These are phyloP conservation scores for Scolanthus callimorphus DNA, from an alignment of 92 coral and sea anemone genomes.

Conservation along the genomic window DNA sequence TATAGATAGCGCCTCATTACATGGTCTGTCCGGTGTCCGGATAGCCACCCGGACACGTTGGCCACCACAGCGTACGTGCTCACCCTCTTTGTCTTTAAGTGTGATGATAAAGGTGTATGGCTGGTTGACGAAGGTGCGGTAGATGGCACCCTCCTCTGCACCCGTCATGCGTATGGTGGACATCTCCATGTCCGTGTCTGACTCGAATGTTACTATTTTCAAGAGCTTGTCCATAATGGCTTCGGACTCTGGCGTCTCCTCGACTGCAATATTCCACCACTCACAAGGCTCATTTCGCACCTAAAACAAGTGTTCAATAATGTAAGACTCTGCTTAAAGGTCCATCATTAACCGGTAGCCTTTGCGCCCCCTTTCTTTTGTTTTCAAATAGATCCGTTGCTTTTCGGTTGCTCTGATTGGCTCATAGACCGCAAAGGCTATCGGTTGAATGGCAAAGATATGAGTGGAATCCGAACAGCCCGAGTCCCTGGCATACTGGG, in stretches of 20 bases:
- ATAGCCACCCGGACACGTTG: conserved; percentile 17
- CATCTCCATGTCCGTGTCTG: conserved; percentile 6
- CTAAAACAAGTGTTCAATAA: too few relatives aligned
- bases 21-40: conserved; percentile 23
- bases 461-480: too few relatives aligned
- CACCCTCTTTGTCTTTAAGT: conserved; percentile 15
- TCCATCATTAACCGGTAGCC: too few relatives aligned
- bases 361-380: too few relatives aligned
- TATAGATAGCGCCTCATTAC: not conserved
- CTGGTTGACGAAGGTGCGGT: conserved; percentile 28
- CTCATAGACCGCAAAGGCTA: too few relatives aligned
- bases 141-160: conserved; percentile 26
- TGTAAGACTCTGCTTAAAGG: too few relatives aligned
- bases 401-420: too few relatives aligned
- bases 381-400: too few relatives aligned
- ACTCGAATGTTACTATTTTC: not conserved
- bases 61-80: not conserved
- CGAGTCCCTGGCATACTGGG: too few relatives aligned
- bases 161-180: conserved; percentile 13
- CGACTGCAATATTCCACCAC: not conserved
- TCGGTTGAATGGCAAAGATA: too few relatives aligned
- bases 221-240: not conserved
- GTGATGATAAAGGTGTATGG: conserved; percentile 10
- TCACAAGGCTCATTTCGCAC: not conserved
- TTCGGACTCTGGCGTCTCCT: not conserved